A percentile compares a stretch with the other conserved stretches of the same genome.
phyloP scores from a whole-genome alignment of 2,888 invertebrate species.

The Calameuta pallipes region DNA sequence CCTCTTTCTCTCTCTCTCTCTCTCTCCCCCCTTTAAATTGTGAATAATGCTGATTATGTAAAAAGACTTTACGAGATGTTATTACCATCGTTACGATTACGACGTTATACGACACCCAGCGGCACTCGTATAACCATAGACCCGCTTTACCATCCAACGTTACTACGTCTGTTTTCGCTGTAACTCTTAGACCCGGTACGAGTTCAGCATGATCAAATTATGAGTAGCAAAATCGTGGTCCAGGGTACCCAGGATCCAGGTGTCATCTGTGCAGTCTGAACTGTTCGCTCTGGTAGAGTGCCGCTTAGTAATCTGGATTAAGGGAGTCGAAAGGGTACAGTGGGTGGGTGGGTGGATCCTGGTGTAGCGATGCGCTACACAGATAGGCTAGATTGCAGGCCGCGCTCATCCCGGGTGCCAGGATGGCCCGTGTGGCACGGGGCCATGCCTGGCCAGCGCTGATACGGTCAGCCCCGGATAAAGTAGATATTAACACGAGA shows the following conservation, averaged over 20 bases:
- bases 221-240: background rate
- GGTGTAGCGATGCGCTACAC: conserved; percentile 54
- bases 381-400: conserved; percentile 56
- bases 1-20: conserved; percentile 24
- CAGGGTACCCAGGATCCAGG: background rate
- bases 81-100: conserved; percentile 56
- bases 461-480: conserved; percentile 66
- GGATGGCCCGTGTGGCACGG: conserved; percentile 21
- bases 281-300: background rate
- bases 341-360: conserved; percentile 38
- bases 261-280: background rate
- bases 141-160: background rate
- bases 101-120: conserved; percentile 44
- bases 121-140: background rate
- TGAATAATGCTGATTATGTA: conserved; percentile 57
- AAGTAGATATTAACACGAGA: conserved; percentile 67
- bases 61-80: conserved; percentile 54
- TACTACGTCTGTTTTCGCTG: background rate
- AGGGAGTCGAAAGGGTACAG: background rate
- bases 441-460: conserved; percentile 62
- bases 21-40: conserved; percentile 40
- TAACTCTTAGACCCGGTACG: background rate
- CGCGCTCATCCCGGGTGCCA: conserved; percentile 24
- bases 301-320: background rate
- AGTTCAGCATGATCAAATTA: background rate